Evolutionary conservation across 2,888 invertebrate genomes (phyloP).

Genomic region (Campoplex capitator): DNA sequence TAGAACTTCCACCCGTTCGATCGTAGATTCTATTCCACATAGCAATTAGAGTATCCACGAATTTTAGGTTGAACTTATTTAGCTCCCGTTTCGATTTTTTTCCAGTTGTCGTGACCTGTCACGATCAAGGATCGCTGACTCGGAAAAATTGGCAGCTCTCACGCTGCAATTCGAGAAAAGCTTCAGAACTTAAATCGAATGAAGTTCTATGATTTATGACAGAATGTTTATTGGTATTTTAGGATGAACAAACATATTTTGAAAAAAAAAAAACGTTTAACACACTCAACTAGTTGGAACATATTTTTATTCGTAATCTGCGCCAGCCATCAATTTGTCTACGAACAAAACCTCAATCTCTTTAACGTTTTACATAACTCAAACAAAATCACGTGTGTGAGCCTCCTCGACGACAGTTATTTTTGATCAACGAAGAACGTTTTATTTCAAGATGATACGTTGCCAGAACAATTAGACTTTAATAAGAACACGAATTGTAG

Average conservation of each 20-base stretch:
- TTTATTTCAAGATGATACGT: neutral
- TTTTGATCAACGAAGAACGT: neutral
- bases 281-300: neutral
- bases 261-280: neutral
- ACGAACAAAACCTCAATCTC: conserved; percentile 7
- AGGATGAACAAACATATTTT: neutral
- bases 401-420: conserved; percentile 1
- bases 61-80: neutral
- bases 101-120: neutral
- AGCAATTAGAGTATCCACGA: neutral
- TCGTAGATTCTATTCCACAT: neutral
- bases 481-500: neutral
- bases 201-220: neutral
- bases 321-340: neutral
- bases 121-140: neutral
- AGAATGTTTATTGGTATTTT: neutral
- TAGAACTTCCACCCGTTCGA: neutral
- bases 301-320: neutral
- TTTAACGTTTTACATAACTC: conserved; percentile 33
- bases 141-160: neutral
- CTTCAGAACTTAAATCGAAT: neutral
- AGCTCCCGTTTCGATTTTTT: neutral
- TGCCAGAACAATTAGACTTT: neutral
- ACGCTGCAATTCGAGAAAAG: neutral
- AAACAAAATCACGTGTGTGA: conserved; percentile 3